Evolutionary conservation across 1,140 invertebrate genomes (phyloP), one percentile per base, ranked within the genome.

Genomic region (Drosophila azteca): DNA sequence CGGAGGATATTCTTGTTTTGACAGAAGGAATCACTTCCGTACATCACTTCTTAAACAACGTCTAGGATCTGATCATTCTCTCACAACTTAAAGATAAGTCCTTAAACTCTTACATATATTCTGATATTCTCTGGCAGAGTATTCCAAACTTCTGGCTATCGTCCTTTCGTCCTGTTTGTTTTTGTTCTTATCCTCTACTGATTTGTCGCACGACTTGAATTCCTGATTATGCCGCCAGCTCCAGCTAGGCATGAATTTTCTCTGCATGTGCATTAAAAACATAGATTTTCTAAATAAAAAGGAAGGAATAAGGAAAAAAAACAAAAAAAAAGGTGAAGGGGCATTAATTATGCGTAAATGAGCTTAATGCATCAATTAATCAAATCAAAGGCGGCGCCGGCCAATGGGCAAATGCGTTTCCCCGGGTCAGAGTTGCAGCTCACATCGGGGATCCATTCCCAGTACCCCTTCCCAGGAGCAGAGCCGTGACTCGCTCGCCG

Each of bases 281-380:
- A 75, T 70, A 20, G 24, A 26, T 26, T 26, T 26, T 26, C 24
- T 5, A 72, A 69, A 55, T 72, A 72, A 55, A 77, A 48, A 65
- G 51, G 48, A 73, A 11, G n/a, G n/a, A 31, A 35, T 13, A 41
- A n/a, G 20, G 41, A 29, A 39, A 13, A 24, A 24, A 15, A 41
- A 20, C 26, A 35, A 55, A 26, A 22, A 55, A 71, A 49, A 31
- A 54, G 65, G 74, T 82, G 74, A 82, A 85, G 82, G 71, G 75
- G 66, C 70, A 85, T 85, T 85, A 85, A 82, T 82, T 85, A 85
- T 85, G 82, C 82, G 82, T 85, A 85, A 85, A 85, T 85, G 82
- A 82, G 82, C 83, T 88, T 85, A 82, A 85, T 85, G 82, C 82
- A 85, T 85, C 82, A 85, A 85, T 85, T 85, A 85, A 85, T 85